Evolutionary conservation across 2,888 invertebrate genomes (phyloP).

Genomic region (Dynastes maya): DNA sequence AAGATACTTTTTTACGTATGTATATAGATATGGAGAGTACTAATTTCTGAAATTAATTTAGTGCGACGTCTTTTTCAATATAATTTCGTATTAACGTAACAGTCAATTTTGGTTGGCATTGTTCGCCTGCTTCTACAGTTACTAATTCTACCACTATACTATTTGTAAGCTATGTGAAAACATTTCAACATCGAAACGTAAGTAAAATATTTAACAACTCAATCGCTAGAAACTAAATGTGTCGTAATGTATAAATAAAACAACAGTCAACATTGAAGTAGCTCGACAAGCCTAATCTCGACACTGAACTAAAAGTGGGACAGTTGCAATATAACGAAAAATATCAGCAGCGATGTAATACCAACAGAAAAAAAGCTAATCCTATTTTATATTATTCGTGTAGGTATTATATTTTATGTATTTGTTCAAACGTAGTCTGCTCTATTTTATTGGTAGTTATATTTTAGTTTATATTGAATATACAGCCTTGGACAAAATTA

Average conservation of each 20-base stretch:
- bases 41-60: background rate
- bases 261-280: background rate
- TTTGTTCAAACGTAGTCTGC: no score
- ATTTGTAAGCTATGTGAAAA: background rate
- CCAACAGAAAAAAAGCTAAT: no score
- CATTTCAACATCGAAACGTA: constrained; percentile 11
- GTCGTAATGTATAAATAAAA: constrained; percentile 10
- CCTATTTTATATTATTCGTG: no score
- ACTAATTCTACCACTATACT: no score
- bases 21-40: no score
- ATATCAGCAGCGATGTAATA: no score
- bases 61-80: background rate
- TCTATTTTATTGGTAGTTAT: no score
- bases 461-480: no score
- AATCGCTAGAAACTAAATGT: background rate
- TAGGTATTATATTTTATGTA: no score
- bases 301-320: background rate
- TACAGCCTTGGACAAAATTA: no score
- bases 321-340: background rate
- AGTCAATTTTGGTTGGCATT: background rate
- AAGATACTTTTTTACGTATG: no score
- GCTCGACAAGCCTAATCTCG: constrained; percentile 10
- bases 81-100: background rate
- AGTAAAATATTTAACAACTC: background rate
- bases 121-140: no score